Evolutionary conservation across 2,113 vertebrate genomes (phyloP), one percentile per base, ranked within the genome.

Genomic region (Passerina amoena): DNA sequence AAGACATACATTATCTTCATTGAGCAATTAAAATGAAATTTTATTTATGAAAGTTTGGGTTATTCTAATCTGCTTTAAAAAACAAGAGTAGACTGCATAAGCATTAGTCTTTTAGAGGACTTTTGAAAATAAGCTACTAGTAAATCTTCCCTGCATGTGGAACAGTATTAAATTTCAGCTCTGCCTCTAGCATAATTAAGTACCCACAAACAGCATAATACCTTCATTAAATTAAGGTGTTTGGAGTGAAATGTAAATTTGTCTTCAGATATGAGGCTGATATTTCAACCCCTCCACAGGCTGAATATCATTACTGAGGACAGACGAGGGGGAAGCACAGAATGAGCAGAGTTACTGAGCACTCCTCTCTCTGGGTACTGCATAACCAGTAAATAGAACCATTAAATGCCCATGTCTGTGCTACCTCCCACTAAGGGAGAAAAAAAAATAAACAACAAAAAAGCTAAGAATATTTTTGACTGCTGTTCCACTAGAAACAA

Each of bases 231-330:
- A 98, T 98, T 97, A 97, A 37, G 54, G 96, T 97, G 96, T 97
- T 98, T 95, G 94, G 96, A 97, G 92, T 95, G 97, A 98, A 98
- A 98, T 98, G 97, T 97, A 98, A 98, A 98, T 98, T 97, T 98
- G 94, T 97, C 97, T 98, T 97, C 92, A 92, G 97, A 97, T 97
- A 97, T 79, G 88, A 97, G 92, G 96, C 82, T 97, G 95, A 94
- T 96, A 97, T 97, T 98, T 97, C 97, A 96, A 95, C 60, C 72
- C 56, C 89, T 96, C 85, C 72, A 19, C 80, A 96, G 85, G 31
- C 82, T 94, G 92, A 96, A 96, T 97, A 93, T 93, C 88, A 97
- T 96, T 96, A 96, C 28, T 37, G 88, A 31, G 45, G 64, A 54
- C 0, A 3, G 69, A 28, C 20, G 15, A 28, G 38, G 64, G 23